Evolutionary conservation across 2,113 vertebrate species (phyloP).

Genomic region (Oryzias woworae): DNA sequence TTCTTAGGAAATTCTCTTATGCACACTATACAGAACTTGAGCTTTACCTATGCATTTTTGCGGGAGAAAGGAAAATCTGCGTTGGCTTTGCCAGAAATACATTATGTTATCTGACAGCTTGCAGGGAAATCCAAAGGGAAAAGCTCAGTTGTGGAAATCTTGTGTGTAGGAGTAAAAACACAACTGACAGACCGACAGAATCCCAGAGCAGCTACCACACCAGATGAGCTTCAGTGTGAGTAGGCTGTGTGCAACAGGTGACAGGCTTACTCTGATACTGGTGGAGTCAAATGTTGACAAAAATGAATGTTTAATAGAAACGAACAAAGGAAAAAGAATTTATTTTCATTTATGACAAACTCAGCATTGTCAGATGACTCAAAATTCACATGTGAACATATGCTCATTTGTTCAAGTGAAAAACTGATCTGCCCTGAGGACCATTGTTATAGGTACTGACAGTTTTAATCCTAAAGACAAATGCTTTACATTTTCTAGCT

Average conservation of each 20-base stretch:
- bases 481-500: too few relatives aligned
- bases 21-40: neutral
- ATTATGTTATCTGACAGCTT: neutral
- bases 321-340: neutral
- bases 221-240: too few relatives aligned
- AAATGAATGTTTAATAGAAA: neutral
- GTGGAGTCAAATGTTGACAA: neutral
- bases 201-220: too few relatives aligned
- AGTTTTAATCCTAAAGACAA: too few relatives aligned
- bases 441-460: too few relatives aligned
- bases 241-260: too few relatives aligned
- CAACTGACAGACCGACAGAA: too few relatives aligned
- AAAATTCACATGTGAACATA: neutral
- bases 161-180: too few relatives aligned
- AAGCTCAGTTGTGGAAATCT: too few relatives aligned
- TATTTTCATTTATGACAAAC: conserved; percentile 12
- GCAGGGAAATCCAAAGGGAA: neutral
- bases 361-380: neutral
- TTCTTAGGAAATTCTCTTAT: neutral
- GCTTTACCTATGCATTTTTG: neutral
- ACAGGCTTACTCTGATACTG: neutral
- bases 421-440: too few relatives aligned
- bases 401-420: neutral
- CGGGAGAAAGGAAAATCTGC: neutral
- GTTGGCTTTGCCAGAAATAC: neutral